Conservation (phyloP, 2,113 vertebrate genomes). For the Heterotis niloticus region DNA sequence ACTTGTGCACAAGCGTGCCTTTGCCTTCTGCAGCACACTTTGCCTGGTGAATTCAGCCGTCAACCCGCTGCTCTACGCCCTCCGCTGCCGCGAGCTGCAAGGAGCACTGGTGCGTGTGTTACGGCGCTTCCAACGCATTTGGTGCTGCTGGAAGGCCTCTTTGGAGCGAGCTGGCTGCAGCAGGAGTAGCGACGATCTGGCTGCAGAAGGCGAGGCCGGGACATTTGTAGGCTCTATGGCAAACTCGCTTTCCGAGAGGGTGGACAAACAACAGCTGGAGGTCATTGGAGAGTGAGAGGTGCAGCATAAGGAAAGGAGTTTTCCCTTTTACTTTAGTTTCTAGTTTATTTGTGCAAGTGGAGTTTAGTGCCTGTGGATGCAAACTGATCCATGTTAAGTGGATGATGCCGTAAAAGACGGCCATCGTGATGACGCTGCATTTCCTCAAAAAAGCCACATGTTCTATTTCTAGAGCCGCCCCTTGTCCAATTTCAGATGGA, state of each 20-base stretch:
- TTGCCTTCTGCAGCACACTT: constrained; percentile 86
- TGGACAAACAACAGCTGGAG: constrained; percentile 35
- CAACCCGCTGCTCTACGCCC: constrained; percentile 84
- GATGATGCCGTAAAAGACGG: not conserved
- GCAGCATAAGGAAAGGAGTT: constrained; percentile 1
- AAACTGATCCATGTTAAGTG: not conserved
- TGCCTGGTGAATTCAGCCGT: constrained; percentile 84
- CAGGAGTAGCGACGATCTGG: constrained; percentile 30
- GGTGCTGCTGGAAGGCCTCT: constrained; percentile 31
- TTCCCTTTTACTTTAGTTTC: not conserved
- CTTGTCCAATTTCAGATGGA: not conserved
- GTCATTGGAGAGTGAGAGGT: constrained; percentile 1
- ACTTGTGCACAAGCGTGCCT: constrained; percentile 61
- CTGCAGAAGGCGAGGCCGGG: constrained; percentile 31
- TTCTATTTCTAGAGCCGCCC: not conserved
- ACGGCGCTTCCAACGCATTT: not conserved
- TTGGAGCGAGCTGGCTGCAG: constrained; percentile 23
- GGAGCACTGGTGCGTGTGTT: constrained; percentile 35
- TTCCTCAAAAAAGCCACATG: not conserved
- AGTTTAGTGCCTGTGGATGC: not conserved
- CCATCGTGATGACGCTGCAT: not conserved
- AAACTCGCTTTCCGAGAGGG: constrained; percentile 38
- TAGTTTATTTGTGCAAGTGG: not conserved
- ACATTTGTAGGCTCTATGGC: not conserved
- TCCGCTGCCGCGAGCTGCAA: constrained; percentile 75